Evolutionary conservation across 2,113 vertebrate species (phyloP), one percentile per base, ranked within the genome.

Genomic region (Gasterosteus aculeatus): DNA sequence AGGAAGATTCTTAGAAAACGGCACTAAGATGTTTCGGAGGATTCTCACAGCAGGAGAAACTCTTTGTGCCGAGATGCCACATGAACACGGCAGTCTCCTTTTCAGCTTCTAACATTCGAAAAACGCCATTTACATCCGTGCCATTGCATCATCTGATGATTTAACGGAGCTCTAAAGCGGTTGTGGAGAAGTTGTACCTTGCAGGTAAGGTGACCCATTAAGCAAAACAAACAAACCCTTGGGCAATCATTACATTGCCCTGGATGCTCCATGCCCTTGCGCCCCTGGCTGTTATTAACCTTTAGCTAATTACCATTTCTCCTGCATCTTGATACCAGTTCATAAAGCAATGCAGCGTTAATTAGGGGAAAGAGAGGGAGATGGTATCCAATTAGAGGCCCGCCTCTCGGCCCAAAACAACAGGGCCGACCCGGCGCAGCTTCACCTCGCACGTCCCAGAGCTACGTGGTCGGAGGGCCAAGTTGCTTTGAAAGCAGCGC

Each of bases 331-430:
- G 89, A 91, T 86, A 91, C 89, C 82, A 83, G 85, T 86, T 89
- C 88, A 87, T 88, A 86, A 90, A 88, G 85, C 81, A 69, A 86
- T 53, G 68, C 85, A 62, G 76, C 4, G 49, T 88, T 91, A 88
- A 90, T 92, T 89, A 92, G 85, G 22, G 65, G 80, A 75, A 83
- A 86, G 85, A 83, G 72, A 83, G 84, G 39, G 71, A 85, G 86
- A 82, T 87, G 89, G 89, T 91, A 88, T 88, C 89, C 87, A 93
- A 93, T 91, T 90, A 91, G 86, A 81, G 76, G 51, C 71, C 70
- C 26, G 81, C 75, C 79, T 82, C 72, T 77, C 14, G 75, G 77
- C 85, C 88, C 70, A 83, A 87, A 91, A 91, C 82, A 83, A 87
- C 87, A 26, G 22, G 78, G 80, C 67, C 49, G 80, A 90, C 82